phyloP scores from a whole-genome alignment of 2,888 invertebrate species.

The Sinodicranocentrus sp. region DNA sequence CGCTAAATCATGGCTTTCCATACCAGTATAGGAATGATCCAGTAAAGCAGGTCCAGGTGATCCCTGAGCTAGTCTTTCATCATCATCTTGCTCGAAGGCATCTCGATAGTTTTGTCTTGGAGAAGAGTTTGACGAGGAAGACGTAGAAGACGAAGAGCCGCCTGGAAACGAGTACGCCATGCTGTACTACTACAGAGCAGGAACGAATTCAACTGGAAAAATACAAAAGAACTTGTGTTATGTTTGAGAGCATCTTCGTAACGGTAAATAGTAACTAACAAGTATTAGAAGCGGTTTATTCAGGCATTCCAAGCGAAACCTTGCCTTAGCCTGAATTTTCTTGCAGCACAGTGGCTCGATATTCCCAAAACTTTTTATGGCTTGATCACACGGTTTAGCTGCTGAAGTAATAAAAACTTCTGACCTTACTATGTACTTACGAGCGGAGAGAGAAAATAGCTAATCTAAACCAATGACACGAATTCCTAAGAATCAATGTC shows the following conservation, averaged over 20 bases:
- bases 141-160: slow-evolving; percentile 37
- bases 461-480: no score
- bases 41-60: slow-evolving; percentile 76
- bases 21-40: slow-evolving; percentile 76
- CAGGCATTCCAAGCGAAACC: no score
- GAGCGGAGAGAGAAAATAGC: no score
- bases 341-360: no score
- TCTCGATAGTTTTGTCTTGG: not conserved
- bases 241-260: not conserved
- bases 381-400: no score
- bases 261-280: not conserved
- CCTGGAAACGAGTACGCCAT: slow-evolving; percentile 62
- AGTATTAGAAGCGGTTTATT: not conserved
- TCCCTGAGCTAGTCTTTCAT: slow-evolving; percentile 30
- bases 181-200: not conserved
- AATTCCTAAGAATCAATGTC: no score
- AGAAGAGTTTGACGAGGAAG: slow-evolving; percentile 26
- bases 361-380: no score
- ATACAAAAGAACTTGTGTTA: not conserved
- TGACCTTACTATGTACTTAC: no score
- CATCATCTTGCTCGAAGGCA: slow-evolving; percentile 35
- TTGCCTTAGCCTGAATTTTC: no score
- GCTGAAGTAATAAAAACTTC: no score
- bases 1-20: slow-evolving; percentile 73
- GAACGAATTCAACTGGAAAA: not conserved